These are phyloP conservation scores for Fundulus diaphanus DNA, from an alignment of 2,797 vertebrate genomes.

Conservation along the genomic window DNA sequence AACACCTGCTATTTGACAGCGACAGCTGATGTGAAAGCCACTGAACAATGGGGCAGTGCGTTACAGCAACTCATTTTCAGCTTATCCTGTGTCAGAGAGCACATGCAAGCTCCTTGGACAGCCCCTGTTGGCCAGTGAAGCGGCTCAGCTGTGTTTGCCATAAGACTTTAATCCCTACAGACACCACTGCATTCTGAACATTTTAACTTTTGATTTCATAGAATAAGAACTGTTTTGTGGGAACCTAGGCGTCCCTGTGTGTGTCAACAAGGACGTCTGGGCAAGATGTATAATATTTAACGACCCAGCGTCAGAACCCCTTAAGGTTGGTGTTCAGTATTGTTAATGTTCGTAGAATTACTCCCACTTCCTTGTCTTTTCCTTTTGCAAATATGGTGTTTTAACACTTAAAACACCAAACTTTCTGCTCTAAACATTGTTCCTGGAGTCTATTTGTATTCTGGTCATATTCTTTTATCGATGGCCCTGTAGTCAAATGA, in stretches of 20 bases:
- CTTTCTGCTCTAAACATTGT: neutral
- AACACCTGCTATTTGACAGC: neutral
- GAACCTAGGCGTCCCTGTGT: neutral
- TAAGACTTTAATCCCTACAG: slow-evolving; percentile 75
- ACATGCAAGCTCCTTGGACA: slow-evolving; percentile 58
- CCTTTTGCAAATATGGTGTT: neutral
- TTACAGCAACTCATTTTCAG: neutral
- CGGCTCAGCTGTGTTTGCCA: slow-evolving; percentile 77
- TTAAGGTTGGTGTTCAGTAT: no score
- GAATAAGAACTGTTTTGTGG: neutral
- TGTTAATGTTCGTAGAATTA: neutral
- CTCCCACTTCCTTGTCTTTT: neutral
- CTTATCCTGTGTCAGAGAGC: slow-evolving; percentile 18
- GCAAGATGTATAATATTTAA: neutral
- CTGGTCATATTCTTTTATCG: no score
- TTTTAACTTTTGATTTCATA: slow-evolving; percentile 78
- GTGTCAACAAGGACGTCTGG: neutral
- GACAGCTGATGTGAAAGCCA: neutral
- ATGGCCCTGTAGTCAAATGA: no score
- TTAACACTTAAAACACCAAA: neutral
- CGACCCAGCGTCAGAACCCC: neutral
- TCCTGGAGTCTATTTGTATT: neutral
- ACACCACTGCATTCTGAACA: slow-evolving; percentile 76
- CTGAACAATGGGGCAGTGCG: neutral
- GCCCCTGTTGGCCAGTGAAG: slow-evolving; percentile 54